phyloP scores from a whole-genome alignment of 1,140 invertebrate species.

The Ditylenchus dipsaci region DNA sequence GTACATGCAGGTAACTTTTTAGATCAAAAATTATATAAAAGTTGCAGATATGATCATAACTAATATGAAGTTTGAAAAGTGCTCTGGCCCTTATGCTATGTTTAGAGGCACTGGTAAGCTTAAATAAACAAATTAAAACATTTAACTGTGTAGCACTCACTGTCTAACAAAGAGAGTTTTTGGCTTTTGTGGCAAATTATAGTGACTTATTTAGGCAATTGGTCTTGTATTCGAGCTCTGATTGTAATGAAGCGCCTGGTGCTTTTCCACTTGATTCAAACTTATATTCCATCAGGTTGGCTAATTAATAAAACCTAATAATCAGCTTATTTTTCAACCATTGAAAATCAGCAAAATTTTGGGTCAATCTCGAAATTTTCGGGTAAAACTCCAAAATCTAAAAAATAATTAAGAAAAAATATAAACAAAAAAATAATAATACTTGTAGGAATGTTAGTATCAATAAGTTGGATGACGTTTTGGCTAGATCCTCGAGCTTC shows the following conservation, averaged over 20 bases:
- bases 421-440: no score
- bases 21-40: no score
- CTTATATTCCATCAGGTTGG: constrained; percentile 50
- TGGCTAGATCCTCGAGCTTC: constrained; percentile 56
- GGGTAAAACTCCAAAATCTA: no score
- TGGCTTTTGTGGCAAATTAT: not conserved
- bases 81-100: constrained; percentile 54
- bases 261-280: constrained; percentile 57
- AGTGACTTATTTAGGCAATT: constrained; percentile 38
- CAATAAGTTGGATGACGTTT: constrained; percentile 58
- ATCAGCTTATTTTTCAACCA: no score
- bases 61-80: constrained; percentile 45
- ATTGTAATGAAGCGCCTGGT: constrained; percentile 56
- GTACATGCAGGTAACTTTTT: no score
- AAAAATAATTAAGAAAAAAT: no score
- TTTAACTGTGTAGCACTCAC: no score
- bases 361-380: no score
- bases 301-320: no score
- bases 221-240: constrained; percentile 51
- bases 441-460: constrained; percentile 48
- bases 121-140: no score
- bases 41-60: constrained; percentile 53
- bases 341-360: no score
- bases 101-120: constrained; percentile 47
- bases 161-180: no score